These are phyloP conservation scores for Branchipolynoe longqiensis DNA, from an alignment of 2,888 invertebrate genomes.

Conservation along the genomic window DNA sequence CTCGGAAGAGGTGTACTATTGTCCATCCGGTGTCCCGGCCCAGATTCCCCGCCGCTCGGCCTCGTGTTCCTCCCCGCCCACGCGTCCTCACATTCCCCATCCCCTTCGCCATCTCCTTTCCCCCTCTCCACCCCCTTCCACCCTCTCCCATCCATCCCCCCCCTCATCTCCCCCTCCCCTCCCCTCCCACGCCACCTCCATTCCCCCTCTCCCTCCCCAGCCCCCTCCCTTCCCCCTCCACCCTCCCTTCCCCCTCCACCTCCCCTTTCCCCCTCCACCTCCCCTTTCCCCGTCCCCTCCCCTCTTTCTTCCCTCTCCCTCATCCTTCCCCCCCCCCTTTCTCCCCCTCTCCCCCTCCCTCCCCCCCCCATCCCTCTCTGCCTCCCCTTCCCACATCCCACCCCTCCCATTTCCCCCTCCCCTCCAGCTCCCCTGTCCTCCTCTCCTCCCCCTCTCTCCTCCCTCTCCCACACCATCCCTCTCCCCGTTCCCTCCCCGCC, in stretches of 20 bases:
- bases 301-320: neutral
- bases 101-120: neutral
- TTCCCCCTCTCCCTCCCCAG: neutral
- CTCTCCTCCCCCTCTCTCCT: neutral
- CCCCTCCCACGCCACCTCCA: constrained; percentile 18
- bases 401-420: neutral
- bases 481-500: neutral
- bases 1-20: too few species aligned
- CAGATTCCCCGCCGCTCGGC: too few species aligned
- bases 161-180: neutral
- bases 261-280: neutral
- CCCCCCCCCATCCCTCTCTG: neutral
- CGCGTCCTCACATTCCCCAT: too few species aligned
- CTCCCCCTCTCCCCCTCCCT: too few species aligned
- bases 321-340: too few species aligned
- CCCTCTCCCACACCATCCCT: neutral
- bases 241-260: neutral
- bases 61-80: too few species aligned
- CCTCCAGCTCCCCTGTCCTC: neutral
- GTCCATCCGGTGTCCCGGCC: too few species aligned
- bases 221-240: neutral
- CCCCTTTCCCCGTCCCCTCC: neutral
- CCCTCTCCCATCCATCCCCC: neutral
- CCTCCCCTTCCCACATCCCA: neutral
- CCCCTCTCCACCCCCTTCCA: too few species aligned